phyloP scores from a whole-genome alignment of 1,140 invertebrate genomes.

The Lucilia cuprina region DNA sequence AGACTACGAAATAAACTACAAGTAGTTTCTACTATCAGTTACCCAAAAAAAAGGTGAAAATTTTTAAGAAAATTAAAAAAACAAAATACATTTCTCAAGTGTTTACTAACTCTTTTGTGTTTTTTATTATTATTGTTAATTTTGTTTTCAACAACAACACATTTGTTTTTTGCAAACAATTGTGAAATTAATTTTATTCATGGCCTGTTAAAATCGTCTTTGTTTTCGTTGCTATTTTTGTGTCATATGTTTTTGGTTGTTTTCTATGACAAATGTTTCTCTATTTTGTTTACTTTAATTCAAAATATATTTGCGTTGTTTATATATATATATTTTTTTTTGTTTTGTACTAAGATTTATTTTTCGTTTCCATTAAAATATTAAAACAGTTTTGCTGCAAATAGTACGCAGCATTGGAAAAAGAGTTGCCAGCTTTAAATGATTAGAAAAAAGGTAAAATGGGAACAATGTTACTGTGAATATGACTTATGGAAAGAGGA shows the following conservation, averaged over 20 bases:
- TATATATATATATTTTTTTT: no score
- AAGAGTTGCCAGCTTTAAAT: not conserved
- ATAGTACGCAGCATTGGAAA: not conserved
- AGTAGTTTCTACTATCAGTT: not conserved
- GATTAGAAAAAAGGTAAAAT: no score
- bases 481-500: no score
- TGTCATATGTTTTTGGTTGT: not conserved
- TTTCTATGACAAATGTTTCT: not conserved
- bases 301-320: not conserved
- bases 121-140: not conserved
- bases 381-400: not conserved
- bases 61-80: not conserved
- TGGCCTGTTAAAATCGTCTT: not conserved
- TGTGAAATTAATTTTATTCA: conserved; percentile 33
- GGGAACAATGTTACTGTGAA: no score
- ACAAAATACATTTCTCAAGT: not conserved
- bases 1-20: no score
- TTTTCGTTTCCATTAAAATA: not conserved
- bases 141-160: not conserved
- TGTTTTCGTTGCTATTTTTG: not conserved
- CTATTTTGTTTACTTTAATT: not conserved
- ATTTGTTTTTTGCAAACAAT: not conserved
- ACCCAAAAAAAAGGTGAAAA: not conserved
- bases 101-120: not conserved
- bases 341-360: not conserved